A percentile compares a stretch with the other conserved stretches of the same genome.
phyloP scores from a whole-genome alignment of 53 echinoderm and acorn worm genomes.

The Echinarachnius parma region DNA sequence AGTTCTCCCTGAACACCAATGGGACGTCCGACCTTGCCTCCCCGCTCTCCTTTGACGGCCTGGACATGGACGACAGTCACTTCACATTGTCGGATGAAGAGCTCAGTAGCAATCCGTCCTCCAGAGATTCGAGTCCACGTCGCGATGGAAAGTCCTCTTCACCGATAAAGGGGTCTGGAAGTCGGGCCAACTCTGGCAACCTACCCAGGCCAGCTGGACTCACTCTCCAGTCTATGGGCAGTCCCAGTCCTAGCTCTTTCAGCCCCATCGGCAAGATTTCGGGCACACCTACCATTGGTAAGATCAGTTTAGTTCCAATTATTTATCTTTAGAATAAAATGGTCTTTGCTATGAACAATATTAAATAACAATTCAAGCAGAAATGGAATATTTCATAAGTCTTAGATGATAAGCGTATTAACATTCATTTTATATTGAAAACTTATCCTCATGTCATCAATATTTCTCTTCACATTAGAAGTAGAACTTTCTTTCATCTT shows the following conservation, averaged over 20 bases:
- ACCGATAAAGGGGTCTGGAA: conserved; percentile 7
- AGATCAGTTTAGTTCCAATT: too few relatives aligned
- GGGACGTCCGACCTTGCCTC: conserved; percentile 28
- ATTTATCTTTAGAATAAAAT: too few relatives aligned
- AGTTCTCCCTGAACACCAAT: conserved; percentile 32
- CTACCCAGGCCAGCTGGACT: conserved; percentile 6
- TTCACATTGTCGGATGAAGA: conserved; percentile 43
- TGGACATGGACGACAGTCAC: conserved; percentile 53
- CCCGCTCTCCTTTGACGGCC: conserved; percentile 37
- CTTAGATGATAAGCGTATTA: too few relatives aligned
- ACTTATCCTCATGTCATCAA: too few relatives aligned
- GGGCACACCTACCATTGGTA: conserved; percentile 56
- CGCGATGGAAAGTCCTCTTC: conserved; percentile 30
- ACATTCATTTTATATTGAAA: too few relatives aligned
- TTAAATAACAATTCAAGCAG: too few relatives aligned
- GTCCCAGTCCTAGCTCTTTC: conserved; percentile 43
- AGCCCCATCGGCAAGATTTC: conserved; percentile 64
- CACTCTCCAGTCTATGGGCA: conserved; percentile 11
- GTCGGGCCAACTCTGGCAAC: conserved; percentile 6
- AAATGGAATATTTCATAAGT: too few relatives aligned
- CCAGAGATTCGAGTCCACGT: conserved; percentile 27
- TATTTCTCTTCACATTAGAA: too few relatives aligned
- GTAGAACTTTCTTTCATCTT: too few relatives aligned
- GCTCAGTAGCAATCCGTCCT: conserved; percentile 5
- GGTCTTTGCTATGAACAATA: too few relatives aligned